Conservation (phyloP, 2,113 vertebrate genomes). For the Pampusana beccarii region DNA sequence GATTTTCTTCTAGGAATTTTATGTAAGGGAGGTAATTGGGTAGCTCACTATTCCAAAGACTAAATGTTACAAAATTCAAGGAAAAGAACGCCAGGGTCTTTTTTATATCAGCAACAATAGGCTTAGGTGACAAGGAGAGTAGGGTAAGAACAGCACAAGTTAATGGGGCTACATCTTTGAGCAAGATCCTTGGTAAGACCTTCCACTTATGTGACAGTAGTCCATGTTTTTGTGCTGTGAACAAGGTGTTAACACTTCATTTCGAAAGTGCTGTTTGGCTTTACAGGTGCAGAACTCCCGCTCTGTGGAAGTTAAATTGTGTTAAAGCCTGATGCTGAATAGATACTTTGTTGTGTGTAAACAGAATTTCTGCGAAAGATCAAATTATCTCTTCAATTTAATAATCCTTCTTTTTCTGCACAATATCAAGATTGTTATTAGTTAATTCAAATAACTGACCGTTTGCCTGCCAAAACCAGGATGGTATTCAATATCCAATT, state of each 20-base stretch:
- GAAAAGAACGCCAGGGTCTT: background rate
- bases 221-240: background rate
- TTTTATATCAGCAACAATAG: background rate
- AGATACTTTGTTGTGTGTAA: background rate
- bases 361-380: background rate
- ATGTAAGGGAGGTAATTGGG: background rate
- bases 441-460: conserved; percentile 10
- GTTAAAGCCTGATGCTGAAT: background rate
- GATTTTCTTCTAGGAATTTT: background rate
- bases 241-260: background rate
- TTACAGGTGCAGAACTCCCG: background rate
- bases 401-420: background rate
- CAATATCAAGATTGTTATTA: background rate
- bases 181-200: background rate
- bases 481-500: conserved; percentile 27
- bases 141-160: background rate
- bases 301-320: background rate
- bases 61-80: background rate
- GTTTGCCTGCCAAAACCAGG: conserved; percentile 3
- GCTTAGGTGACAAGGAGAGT: background rate
- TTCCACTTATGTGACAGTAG: background rate
- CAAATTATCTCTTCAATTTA: background rate
- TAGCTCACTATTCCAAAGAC: background rate
- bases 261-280: background rate
- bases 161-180: background rate